phyloP scores from a whole-genome alignment of 2,113 vertebrate species.

The Tragelaphus buxtoni region DNA sequence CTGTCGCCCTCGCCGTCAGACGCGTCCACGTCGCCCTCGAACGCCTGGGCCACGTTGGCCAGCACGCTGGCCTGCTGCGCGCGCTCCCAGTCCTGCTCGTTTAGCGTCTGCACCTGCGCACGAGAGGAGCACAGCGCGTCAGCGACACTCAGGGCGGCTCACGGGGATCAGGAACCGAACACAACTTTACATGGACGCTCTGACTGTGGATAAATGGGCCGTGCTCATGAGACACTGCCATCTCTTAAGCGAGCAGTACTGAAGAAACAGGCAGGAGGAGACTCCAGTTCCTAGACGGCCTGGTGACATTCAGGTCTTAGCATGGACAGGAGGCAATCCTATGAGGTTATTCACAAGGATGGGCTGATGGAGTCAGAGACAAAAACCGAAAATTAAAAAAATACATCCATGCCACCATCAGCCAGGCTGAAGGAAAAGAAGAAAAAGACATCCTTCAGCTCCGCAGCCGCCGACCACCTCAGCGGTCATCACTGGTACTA shows the following conservation, averaged over 20 bases:
- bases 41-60: slow-evolving; percentile 96
- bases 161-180: fast-evolving
- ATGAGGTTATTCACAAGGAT: fast-evolving
- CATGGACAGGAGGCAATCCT: fast-evolving
- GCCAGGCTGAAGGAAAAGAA: too few species aligned
- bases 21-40: slow-evolving; percentile 93
- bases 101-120: slow-evolving; percentile 93
- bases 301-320: fast-evolving
- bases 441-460: fast-evolving
- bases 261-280: slow-evolving; percentile 44
- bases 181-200: neutral
- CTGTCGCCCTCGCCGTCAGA: slow-evolving; percentile 94
- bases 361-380: fast-evolving
- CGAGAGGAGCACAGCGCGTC: neutral
- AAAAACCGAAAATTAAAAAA: neutral
- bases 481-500: fast-evolving
- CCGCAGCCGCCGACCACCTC: fast-evolving
- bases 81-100: slow-evolving; percentile 98
- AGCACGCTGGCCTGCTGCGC: slow-evolving; percentile 96
- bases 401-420: fast-evolving
- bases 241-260: slow-evolving; percentile 74
- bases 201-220: neutral
- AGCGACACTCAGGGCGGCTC: fast-evolving
- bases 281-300: fast-evolving
- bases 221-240: slow-evolving; percentile 82